A percentile compares a stretch with the other conserved stretches of the same genome.
Conservation (phyloP, 2,888 invertebrate genomes). For the Stenoptilia bipunctidactyla region DNA sequence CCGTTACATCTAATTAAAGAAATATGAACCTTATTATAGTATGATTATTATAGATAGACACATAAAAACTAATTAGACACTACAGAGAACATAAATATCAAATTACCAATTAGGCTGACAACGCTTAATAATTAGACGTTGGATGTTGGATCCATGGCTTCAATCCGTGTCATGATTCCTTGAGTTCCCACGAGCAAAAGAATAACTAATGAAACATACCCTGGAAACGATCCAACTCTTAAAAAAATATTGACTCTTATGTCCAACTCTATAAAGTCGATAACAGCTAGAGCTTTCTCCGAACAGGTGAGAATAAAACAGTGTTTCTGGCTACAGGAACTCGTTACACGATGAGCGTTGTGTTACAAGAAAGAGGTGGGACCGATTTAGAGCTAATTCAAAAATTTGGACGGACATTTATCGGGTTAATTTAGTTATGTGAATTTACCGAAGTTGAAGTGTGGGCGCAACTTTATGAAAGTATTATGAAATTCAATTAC, state of each 20-base stretch:
- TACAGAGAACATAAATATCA: conserved; percentile 19
- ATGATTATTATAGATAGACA: conserved; percentile 1
- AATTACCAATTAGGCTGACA: conserved; percentile 33
- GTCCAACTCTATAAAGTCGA: no score
- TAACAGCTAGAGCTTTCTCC: not conserved
- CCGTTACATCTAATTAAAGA: not conserved
- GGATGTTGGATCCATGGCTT: conserved; percentile 23
- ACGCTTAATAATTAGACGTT: conserved; percentile 29
- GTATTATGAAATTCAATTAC: no score
- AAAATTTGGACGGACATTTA: conserved; percentile 44
- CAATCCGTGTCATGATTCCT: conserved; percentile 17
- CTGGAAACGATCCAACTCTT: not conserved
- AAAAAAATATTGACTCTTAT: not conserved
- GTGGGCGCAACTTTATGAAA: conserved; percentile 37
- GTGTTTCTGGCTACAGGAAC: conserved; percentile 24
- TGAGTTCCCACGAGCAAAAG: conserved; percentile 25
- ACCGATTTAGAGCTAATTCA: conserved; percentile 42
- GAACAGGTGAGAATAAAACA: no score
- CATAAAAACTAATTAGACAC: conserved; percentile 8
- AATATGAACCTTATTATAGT: not conserved
- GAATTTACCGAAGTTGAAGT: conserved; percentile 40
- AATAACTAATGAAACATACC: not conserved
- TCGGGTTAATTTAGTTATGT: conserved; percentile 35
- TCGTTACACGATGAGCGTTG: conserved; percentile 33
- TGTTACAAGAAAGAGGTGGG: conserved; percentile 48